Conservation (phyloP, 2,797 vertebrate genomes). For the Lophura swinhoii region DNA sequence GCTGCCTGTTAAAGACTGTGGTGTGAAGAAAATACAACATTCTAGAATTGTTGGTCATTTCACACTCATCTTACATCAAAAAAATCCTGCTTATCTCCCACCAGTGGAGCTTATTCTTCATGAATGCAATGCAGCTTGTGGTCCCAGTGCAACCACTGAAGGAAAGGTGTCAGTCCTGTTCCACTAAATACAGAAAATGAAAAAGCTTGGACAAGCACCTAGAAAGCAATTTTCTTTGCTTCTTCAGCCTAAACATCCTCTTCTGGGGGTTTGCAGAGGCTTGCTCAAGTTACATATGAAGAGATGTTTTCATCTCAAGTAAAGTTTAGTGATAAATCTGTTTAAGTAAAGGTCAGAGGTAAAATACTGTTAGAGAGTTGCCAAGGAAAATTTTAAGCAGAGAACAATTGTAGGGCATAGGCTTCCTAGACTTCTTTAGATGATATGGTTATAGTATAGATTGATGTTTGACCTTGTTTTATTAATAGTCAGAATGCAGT, state of each 20-base stretch:
- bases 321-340: neutral
- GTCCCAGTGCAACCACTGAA: accelerated
- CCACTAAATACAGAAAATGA: neutral
- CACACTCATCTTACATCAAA: neutral
- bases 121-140: neutral
- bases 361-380: neutral
- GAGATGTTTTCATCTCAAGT: neutral
- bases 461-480: neutral
- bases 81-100: neutral
- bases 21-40: neutral
- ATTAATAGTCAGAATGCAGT: neutral
- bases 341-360: neutral
- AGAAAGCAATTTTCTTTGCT: neutral
- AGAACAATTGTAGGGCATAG: neutral
- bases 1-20: neutral
- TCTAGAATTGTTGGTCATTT: neutral
- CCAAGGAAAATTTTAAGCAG: neutral
- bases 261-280: neutral
- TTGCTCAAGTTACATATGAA: neutral
- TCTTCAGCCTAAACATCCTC: neutral
- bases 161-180: neutral
- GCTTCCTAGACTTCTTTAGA: neutral
- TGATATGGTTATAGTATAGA: neutral
- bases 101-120: neutral
- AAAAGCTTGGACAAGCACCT: neutral